Evolutionary conservation across 2,888 invertebrate genomes (phyloP), one percentile per base, ranked within the genome.

Genomic region (Pycnomerus fuliginosus): DNA sequence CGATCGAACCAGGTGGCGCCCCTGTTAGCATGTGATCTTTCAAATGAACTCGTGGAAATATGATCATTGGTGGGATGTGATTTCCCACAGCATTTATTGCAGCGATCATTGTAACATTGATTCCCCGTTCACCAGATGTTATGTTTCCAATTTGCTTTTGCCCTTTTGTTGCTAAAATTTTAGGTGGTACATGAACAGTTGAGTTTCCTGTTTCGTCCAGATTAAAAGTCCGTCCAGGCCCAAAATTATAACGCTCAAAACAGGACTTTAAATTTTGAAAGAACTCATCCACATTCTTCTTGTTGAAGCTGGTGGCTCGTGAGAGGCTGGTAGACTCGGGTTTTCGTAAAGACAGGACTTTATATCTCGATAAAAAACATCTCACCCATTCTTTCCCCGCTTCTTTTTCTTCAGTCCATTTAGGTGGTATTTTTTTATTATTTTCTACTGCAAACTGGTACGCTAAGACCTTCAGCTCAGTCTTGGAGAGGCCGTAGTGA

Each of bases 51-150:
- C 20, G 4, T 20, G 20, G 20, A 20, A 20, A 20, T 5, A 20
- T 20, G 4, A 20, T 4, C 20, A 20, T 4, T 20, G 20, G 20
- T 5, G 20, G 20, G 20, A 20, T 8, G 8, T 20, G 20, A 20
- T 8, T 8, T 20, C 4, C 8, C 4, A 8, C 20, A 20, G 20
- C 20, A 20, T 20, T 20, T 20, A 20, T 8, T 20, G 20, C 20
- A 20, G 20, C 20, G 8, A 20, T 20, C 20, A 20, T 20, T 20
- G 20, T 20, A 20, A 20, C 20, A 20, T 5, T 4, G 20, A 5
- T 20, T 20, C 20, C 8, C 8, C 20, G 4, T 20, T 20, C 39
- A 32, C 32, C 39, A 32, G 13, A 31, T 23, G 20, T 20, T 5
- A 8, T 20, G 20, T 8, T 20, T 20, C 20, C 20, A 5, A 20